Conservation (phyloP, 1,140 invertebrate species). For the Trichonephila clavipes region DNA sequence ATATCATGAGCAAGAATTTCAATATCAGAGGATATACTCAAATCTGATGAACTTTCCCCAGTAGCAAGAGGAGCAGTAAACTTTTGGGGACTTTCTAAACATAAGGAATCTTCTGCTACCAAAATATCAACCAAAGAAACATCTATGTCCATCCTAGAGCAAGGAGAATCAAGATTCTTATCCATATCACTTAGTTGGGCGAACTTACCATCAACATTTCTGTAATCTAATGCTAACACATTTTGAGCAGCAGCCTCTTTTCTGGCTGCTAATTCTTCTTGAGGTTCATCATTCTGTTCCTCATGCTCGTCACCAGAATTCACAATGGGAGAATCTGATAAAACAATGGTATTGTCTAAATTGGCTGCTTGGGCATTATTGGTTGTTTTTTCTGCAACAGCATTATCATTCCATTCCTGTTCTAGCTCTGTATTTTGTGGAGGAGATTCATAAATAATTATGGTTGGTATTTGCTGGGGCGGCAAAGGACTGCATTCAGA, state of each 20-base stretch:
- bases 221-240: not conserved
- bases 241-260: not conserved
- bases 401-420: constrained; percentile 85
- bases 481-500: constrained; percentile 83
- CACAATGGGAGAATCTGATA: constrained; percentile 1
- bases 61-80: constrained; percentile 55
- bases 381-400: constrained; percentile 82
- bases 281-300: not conserved
- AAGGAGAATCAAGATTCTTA: constrained; percentile 58
- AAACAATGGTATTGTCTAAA: constrained; percentile 30
- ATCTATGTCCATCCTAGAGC: constrained; percentile 37
- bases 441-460: constrained; percentile 80
- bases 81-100: not conserved
- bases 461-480: constrained; percentile 80
- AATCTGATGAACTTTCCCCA: constrained; percentile 68
- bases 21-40: constrained; percentile 64
- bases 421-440: constrained; percentile 69
- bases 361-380: not conserved
- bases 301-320: not conserved
- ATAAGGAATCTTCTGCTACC: not conserved
- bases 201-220: constrained; percentile 53
- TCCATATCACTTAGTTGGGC: constrained; percentile 10
- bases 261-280: not conserved
- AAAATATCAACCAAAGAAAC: constrained; percentile 29
- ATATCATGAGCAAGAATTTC: constrained; percentile 66